Evolutionary conservation across 1,140 invertebrate species (phyloP).

Genomic region (Rhagoletis zephyria): DNA sequence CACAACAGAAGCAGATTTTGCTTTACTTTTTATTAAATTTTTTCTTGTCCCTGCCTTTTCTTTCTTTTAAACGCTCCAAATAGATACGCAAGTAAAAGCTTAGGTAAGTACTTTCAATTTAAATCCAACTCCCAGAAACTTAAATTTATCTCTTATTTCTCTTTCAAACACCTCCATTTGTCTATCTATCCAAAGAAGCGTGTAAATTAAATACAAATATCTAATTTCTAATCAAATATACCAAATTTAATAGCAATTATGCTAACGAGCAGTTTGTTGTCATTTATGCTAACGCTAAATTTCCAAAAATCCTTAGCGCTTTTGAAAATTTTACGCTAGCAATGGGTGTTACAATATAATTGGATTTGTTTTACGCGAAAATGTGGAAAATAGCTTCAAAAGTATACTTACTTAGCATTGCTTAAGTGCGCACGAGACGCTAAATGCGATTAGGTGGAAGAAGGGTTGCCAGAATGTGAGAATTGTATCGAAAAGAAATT

Average conservation of each 20-base stretch:
- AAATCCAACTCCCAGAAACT: not conserved
- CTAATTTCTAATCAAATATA: constrained; percentile 47
- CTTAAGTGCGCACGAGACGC: constrained; percentile 4
- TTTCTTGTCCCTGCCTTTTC: too few species aligned
- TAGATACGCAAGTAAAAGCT: too few species aligned
- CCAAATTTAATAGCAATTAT: constrained; percentile 44
- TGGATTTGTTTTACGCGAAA: constrained; percentile 47
- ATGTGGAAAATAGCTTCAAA: constrained; percentile 49
- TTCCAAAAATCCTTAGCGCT: constrained; percentile 32
- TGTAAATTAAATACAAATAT: constrained; percentile 35
- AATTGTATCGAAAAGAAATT: not conserved
- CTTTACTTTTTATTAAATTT: too few species aligned
- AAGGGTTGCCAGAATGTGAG: not conserved
- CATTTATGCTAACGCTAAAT: not conserved
- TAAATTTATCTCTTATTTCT: not conserved
- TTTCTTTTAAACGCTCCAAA: too few species aligned
- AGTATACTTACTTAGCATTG: constrained; percentile 13
- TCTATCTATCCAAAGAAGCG: not conserved
- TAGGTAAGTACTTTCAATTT: too few species aligned
- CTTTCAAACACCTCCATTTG: not conserved
- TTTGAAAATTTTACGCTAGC: not conserved
- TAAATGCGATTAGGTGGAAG: constrained; percentile 13
- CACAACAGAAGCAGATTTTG: too few species aligned
- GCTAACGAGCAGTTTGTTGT: constrained; percentile 22
- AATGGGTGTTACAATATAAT: not conserved